These are phyloP conservation scores for Heterotilapia buettikoferi DNA, from an alignment of 2,113 vertebrate genomes.

Conservation along the genomic window DNA sequence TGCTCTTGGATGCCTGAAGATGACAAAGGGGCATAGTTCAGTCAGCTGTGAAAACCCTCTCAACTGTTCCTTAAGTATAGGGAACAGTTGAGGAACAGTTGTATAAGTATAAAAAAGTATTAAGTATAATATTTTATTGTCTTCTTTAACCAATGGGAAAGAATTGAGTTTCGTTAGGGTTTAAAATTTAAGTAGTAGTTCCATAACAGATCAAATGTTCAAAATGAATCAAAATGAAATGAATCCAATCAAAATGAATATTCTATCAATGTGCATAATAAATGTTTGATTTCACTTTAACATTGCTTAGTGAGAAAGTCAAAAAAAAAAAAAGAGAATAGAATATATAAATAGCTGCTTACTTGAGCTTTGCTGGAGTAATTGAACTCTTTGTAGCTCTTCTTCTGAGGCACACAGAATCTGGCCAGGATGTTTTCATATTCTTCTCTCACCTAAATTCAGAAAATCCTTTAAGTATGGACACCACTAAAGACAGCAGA, in stretches of 20 bases:
- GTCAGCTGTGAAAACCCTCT: neutral
- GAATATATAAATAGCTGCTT: neutral
- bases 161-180: rapidly evolving
- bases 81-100: neutral
- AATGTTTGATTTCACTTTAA: neutral
- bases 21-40: neutral
- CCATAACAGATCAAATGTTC: neutral
- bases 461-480: neutral
- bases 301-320: neutral
- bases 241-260: neutral
- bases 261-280: neutral
- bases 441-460: constrained; percentile 76
- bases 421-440: constrained; percentile 65
- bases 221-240: neutral
- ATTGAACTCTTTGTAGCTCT: constrained; percentile 71
- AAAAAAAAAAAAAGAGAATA: neutral
- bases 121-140: neutral
- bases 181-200: neutral
- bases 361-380: constrained; percentile 59
- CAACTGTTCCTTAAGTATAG: neutral
- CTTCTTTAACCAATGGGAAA: neutral
- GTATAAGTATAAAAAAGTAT: neutral
- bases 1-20: constrained; percentile 61
- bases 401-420: constrained; percentile 44
- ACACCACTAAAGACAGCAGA: neutral